These are phyloP conservation scores for Chondrosia reniformis DNA, from an alignment of 37 sponge, comb jelly and placozoan genomes.

Conservation along the genomic window DNA sequence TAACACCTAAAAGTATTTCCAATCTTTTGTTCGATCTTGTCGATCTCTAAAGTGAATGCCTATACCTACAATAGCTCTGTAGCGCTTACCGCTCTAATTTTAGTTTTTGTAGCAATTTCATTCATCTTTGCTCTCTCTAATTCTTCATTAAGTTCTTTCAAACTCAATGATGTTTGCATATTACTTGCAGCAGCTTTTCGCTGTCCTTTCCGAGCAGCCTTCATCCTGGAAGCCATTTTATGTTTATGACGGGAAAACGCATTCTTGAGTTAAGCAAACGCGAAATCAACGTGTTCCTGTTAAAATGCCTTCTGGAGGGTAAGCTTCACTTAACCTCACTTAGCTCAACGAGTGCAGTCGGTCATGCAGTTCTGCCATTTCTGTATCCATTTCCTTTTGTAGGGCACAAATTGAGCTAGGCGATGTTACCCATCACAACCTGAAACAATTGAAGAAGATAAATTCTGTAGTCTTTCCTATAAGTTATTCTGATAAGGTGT, in stretches of 20 bases:
- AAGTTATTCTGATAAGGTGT: constrained; percentile 90
- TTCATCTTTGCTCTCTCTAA: constrained; percentile 33
- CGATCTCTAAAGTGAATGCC: too few relatives aligned
- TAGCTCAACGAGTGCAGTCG: too few relatives aligned
- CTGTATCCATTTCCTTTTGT: neutral
- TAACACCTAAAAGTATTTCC: too few relatives aligned
- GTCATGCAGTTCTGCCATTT: too few relatives aligned
- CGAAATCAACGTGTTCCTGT: too few relatives aligned
- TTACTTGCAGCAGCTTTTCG: neutral
- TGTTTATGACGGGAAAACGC: neutral
- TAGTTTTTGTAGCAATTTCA: constrained; percentile 24
- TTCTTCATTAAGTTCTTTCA: constrained; percentile 21
- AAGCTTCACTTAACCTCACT: too few relatives aligned
- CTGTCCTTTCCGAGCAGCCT: neutral
- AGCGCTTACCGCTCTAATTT: constrained; percentile 40
- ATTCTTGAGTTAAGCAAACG: too few relatives aligned
- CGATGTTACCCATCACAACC: constrained; percentile 92
- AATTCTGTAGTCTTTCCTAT: constrained; percentile 94
- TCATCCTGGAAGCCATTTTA: neutral
- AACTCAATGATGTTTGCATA: neutral
- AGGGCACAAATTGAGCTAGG: constrained; percentile 71
- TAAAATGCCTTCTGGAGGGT: too few relatives aligned
- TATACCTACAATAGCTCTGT: too few relatives aligned
- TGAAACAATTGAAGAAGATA: constrained; percentile 84
- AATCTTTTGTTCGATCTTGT: too few relatives aligned